Evolutionary conservation across 1,140 invertebrate species (phyloP).

Genomic region (Neotoxoptera formosana): DNA sequence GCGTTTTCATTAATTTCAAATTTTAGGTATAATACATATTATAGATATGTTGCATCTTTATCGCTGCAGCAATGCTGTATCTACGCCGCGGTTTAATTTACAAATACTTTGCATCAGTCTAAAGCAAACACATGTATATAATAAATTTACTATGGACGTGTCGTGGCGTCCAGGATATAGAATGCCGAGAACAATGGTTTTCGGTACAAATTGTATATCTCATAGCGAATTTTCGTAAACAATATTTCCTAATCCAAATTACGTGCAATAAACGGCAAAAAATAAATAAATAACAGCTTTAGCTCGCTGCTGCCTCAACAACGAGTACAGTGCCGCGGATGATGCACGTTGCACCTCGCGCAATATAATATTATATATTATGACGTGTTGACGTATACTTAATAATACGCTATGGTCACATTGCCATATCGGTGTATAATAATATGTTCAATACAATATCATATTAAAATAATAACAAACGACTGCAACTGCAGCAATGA

Average conservation of each 20-base stretch:
- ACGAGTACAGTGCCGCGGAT: not conserved
- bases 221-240: not conserved
- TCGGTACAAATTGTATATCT: not conserved
- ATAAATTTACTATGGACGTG: not conserved
- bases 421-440: not conserved
- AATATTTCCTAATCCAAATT: constrained; percentile 13
- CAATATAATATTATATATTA: not conserved
- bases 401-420: not conserved
- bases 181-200: constrained; percentile 3
- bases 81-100: not conserved
- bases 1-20: not conserved
- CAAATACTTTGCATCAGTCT: not conserved
- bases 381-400: not conserved
- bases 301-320: not conserved
- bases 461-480: constrained; percentile 11
- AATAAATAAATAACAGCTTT: not conserved
- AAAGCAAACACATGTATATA: not conserved
- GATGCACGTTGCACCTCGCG: not conserved
- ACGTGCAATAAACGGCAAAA: not conserved
- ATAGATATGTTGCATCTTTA: not conserved
- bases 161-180: not conserved
- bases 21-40: not conserved
- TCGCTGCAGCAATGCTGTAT: not conserved
- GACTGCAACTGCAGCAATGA: not conserved
- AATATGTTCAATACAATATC: not conserved